Base-by-base conservation (phyloP, 2,113 vertebrate genomes). In the Ochotona curzoniae region DNA sequence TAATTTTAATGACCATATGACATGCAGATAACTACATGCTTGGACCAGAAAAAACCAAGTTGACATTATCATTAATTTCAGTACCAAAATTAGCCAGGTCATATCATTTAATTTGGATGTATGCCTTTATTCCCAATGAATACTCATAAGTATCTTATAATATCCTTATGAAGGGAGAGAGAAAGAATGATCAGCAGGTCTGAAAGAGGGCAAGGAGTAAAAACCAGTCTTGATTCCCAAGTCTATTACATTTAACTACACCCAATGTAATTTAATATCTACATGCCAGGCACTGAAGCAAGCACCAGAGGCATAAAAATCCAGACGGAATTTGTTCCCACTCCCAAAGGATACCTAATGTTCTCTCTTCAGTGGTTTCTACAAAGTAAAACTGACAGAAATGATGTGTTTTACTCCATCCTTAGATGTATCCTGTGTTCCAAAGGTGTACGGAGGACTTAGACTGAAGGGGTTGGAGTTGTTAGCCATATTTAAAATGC, bases 91-190 rank as follows among this genome's bases (percentile, higher is more conserved):
- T 96, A 78, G 90, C 74, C 94, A 83, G 94, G 35, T n/a, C 91
- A 5, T 81, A 95, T 97, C 89, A 66, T 35, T 61, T 26, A 79
- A 26, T 44, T 92, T 70, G 44, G 44, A 90, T 75, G 81, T 70
- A 89, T 32, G 89, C 67, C 70, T 90, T 54, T 54, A 44, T 49
- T 95, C 69, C 93, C 73, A 96, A 85, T 85, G 35, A 92, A 64
- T 30, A 83, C 49, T 96, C 91, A 95, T 96, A 96, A 97, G 75
- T 92, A 95, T 88, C 75, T 85, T 92, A 83, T 79, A 54, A 92
- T 57, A 66, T 60, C 79, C 35, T 69, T 14, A 66, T 20, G 35
- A 89, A 88, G 83, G 47, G 51, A 80, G 49, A 88, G 49, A 57
- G 35, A 57, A 57, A 57, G 54, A 71, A 44, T 30, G 32, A 0